A percentile compares a stretch with the other conserved stretches of the same genome.
phyloP scores from a whole-genome alignment of 1,140 invertebrate genomes.

The Stenopsyche tienmushanensis region DNA sequence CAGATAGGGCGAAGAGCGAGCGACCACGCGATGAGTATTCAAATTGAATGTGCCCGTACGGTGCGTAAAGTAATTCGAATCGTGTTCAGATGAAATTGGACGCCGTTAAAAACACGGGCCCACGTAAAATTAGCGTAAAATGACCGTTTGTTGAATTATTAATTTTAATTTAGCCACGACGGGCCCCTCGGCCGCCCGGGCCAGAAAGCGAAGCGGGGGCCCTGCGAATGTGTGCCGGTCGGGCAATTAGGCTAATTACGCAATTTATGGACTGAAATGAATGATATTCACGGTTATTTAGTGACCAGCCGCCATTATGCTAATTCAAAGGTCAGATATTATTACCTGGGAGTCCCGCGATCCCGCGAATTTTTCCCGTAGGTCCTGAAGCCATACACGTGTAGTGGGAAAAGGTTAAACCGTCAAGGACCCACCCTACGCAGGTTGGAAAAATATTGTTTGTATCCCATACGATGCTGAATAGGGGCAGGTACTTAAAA shows the following conservation, averaged over 20 bases:
- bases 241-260: constrained; percentile 36
- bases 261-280: constrained; percentile 37
- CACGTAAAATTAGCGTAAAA: constrained; percentile 25
- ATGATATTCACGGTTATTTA: constrained; percentile 28
- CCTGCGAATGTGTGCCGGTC: not conserved
- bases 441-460: too few relatives aligned
- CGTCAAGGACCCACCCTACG: too few relatives aligned
- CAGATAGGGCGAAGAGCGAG: too few relatives aligned
- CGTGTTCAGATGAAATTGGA: constrained; percentile 5
- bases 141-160: constrained; percentile 38
- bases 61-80: constrained; percentile 5
- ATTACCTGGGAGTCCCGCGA: not conserved
- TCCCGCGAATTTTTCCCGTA: not conserved
- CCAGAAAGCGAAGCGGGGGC: not conserved
- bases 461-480: too few relatives aligned
- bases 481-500: too few relatives aligned
- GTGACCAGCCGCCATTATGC: too few relatives aligned
- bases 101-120: constrained; percentile 18
- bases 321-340: constrained; percentile 24
- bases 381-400: too few relatives aligned
- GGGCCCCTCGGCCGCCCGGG: not conserved
- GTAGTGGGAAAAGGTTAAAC: too few relatives aligned
- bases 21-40: too few relatives aligned
- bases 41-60: constrained; percentile 1
- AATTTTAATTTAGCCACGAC: constrained; percentile 32